Evolutionary conservation across 2,888 invertebrate genomes (phyloP), one percentile per base, ranked within the genome.

Genomic region (Camponotus fellah): DNA sequence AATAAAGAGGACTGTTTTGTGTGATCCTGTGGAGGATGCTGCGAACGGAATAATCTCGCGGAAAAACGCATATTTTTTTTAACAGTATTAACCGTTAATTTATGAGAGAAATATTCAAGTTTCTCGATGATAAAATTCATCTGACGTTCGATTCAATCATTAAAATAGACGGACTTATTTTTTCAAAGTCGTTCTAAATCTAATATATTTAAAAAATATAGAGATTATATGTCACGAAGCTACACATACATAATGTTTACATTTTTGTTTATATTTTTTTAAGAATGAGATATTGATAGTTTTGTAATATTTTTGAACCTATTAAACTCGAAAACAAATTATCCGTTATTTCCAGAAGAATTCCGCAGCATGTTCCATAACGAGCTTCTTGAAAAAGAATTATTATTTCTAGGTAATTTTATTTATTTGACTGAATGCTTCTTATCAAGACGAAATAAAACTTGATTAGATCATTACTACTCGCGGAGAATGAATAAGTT

Each of bases 341-440:
- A 32, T 34, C 32, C 37, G 10, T 56, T n/a, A 32, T 43, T 26
- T 4, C 32, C 32, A 4, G 0, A 32, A 43, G 32, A 62, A 10
- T 74, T 58, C 2, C 40, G 40, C 26, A 21, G 37, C 10, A 21
- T 56, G 8, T 62, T 60, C 8, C 32, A 3, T 17, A 12, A 32
- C 17, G 10, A 60, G n/a, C 56, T 3, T 32, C 17, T 26, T 32
- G 43, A 9, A 60, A 21, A 14, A 46, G 6, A 10, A 49, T 68
- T 8, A 21, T 71, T 56, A 53, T 34, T 8, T 37, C 8, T 46
- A 37, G 56, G 14, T 37, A 68, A 71, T 71, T 53, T 8, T 8
- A 71, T 71, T 37, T 37, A n/a, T 56, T 21, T 37, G 71, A 40
- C 37, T 71, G 71, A 14, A 71, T 21, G 34, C 14, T 71, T 53